Conservation (phyloP, 2,797 vertebrate genomes). For the Holocentrus rufus region DNA sequence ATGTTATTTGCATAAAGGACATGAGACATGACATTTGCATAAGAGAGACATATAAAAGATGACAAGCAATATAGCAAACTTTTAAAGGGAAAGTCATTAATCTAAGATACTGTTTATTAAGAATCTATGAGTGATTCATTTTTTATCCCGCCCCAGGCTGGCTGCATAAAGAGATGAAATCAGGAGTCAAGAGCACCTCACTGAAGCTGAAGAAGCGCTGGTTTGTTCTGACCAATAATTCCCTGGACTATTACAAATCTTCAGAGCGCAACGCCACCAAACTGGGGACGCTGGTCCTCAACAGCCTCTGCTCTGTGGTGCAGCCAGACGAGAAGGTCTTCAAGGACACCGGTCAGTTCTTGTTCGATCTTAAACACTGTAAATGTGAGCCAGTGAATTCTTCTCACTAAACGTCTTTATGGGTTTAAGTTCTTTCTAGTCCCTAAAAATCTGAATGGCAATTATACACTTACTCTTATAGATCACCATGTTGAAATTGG, state of each 20-base stretch:
- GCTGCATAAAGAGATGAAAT: constrained; percentile 93
- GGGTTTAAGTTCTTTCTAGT: not conserved
- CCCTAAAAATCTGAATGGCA: not conserved
- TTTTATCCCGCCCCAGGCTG: constrained; percentile 80
- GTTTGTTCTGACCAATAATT: constrained; percentile 91
- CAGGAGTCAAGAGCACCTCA: constrained; percentile 87
- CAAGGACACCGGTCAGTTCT: constrained; percentile 88
- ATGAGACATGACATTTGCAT: too few relatives aligned
- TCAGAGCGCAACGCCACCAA: constrained; percentile 88
- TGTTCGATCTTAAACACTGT: not conserved
- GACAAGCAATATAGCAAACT: too few relatives aligned
- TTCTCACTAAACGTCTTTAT: not conserved
- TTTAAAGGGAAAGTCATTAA: too few relatives aligned
- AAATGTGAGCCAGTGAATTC: not conserved
- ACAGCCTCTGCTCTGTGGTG: constrained; percentile 91
- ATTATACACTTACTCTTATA: not conserved
- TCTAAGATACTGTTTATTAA: too few relatives aligned
- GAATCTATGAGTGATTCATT: not conserved
- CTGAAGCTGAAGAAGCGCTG: constrained; percentile 95
- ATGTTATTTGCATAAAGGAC: not conserved
- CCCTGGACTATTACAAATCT: constrained; percentile 92
- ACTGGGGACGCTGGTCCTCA: constrained; percentile 92
- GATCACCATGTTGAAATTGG: not conserved
- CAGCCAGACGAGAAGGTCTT: constrained; percentile 91
- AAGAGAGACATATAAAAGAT: too few relatives aligned